Percentiles rank a stretch among this genome's conserved stretches.
phyloP scores from a whole-genome alignment of 1,140 invertebrate genomes.

The Anagrus nilaparvatae region DNA sequence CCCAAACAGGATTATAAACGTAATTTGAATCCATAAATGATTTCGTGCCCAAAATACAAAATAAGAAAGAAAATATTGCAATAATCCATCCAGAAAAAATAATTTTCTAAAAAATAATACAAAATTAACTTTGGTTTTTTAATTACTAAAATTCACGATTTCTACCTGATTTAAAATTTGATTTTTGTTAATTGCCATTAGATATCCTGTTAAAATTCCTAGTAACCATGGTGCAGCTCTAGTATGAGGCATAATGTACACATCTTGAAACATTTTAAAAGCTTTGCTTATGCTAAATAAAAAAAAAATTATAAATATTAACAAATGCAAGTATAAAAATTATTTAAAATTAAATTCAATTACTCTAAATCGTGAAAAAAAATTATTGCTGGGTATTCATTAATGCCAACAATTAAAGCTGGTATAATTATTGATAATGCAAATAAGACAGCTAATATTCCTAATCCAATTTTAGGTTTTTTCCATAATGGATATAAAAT shows the following conservation, averaged over 20 bases:
- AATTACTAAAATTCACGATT: no score
- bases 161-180: constrained; percentile 14
- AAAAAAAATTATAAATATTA: background rate
- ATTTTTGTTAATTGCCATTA: constrained; percentile 1
- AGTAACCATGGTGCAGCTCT: constrained; percentile 17
- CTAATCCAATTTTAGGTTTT: constrained; percentile 19
- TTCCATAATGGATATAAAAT: constrained; percentile 27
- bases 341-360: background rate
- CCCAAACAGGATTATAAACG: constrained; percentile 27
- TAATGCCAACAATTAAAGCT: background rate
- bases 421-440: constrained; percentile 3
- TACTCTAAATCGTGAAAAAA: background rate
- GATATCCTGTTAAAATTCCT: constrained; percentile 18
- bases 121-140: background rate
- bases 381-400: constrained; percentile 2
- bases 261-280: background rate
- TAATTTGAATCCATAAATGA: constrained; percentile 11
- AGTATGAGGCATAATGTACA: constrained; percentile 4
- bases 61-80: background rate
- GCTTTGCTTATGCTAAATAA: background rate
- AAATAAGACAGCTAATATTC: constrained; percentile 12
- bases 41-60: constrained; percentile 7
- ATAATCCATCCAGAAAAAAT: constrained; percentile 6
- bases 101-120: background rate
- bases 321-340: background rate